Evolutionary conservation across 2,797 vertebrate genomes (phyloP).

Genomic region (Myoxocephalus aenaeus): DNA sequence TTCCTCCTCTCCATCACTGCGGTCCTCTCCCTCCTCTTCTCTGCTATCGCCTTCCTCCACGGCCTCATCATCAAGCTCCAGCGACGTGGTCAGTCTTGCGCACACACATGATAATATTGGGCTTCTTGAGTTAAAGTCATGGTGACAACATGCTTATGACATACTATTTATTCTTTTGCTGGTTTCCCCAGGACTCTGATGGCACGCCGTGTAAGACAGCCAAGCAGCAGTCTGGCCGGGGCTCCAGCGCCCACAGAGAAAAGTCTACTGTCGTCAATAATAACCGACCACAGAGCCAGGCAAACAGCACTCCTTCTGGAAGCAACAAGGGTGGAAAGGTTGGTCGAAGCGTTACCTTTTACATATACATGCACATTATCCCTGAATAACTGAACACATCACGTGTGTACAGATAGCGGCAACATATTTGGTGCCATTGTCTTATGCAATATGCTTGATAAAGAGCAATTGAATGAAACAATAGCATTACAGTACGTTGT

Average conservation of each 20-base stretch:
- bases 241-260: constrained; percentile 87
- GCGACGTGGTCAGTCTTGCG: constrained; percentile 90
- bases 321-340: constrained; percentile 95
- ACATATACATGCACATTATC: neutral
- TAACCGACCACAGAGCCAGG: constrained; percentile 87
- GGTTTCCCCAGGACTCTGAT: constrained; percentile 91
- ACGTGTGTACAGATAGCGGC: neutral
- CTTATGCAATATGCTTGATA: neutral
- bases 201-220: constrained; percentile 96
- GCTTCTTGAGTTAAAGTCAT: neutral
- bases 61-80: constrained; percentile 92
- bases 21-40: constrained; percentile 92
- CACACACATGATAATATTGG: neutral
- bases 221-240: constrained; percentile 90
- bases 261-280: constrained; percentile 80
- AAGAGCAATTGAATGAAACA: neutral
- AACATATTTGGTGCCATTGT: neutral
- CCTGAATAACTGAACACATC: neutral
- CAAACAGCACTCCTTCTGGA: constrained; percentile 85
- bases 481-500: neutral
- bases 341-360: constrained; percentile 26
- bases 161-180: neutral
- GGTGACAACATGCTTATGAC: neutral
- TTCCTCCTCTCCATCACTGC: constrained; percentile 94
- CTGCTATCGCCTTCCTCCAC: constrained; percentile 91